phyloP scores from a whole-genome alignment of 2,797 vertebrate genomes.

The Lutra lutra region DNA sequence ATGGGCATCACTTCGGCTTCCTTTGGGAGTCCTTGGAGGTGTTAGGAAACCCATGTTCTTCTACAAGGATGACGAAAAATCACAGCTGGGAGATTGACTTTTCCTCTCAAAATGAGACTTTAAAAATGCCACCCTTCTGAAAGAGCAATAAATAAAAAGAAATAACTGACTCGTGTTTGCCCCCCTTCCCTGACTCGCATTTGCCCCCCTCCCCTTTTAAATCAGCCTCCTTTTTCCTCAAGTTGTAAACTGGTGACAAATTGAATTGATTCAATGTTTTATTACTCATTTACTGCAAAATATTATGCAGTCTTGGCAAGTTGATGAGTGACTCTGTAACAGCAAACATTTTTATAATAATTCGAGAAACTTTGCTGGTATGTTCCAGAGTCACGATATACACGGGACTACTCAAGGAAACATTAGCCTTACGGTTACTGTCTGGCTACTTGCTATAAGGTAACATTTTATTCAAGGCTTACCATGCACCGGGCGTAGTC shows the following conservation, averaged over 20 bases:
- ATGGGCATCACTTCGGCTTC: background rate
- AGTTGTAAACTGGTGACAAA: constrained; percentile 56
- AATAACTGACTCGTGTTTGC: background rate
- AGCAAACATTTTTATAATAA: constrained; percentile 18
- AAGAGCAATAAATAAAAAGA: constrained; percentile 40
- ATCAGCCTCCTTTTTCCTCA: background rate
- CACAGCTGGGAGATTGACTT: background rate
- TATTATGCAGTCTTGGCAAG: constrained; percentile 59
- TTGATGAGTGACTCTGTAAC: constrained; percentile 54
- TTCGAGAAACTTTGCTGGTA: constrained; percentile 42
- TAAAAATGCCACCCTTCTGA: constrained; percentile 32
- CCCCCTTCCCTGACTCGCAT: background rate
- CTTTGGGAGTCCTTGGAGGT: background rate
- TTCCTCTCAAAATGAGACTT: constrained; percentile 43
- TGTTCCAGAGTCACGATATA: background rate
- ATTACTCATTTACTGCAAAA: constrained; percentile 47
- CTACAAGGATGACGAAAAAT: constrained; percentile 24
- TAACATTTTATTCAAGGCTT: background rate
- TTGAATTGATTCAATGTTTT: constrained; percentile 62
- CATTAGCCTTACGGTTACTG: background rate
- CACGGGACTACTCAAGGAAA: background rate
- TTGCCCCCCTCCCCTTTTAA: background rate
- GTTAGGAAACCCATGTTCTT: constrained; percentile 39
- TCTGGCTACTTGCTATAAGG: background rate
- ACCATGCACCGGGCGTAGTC: background rate